Evolutionary conservation across 2,888 invertebrate species (phyloP).

Genomic region (Eupelmus urozonus): DNA sequence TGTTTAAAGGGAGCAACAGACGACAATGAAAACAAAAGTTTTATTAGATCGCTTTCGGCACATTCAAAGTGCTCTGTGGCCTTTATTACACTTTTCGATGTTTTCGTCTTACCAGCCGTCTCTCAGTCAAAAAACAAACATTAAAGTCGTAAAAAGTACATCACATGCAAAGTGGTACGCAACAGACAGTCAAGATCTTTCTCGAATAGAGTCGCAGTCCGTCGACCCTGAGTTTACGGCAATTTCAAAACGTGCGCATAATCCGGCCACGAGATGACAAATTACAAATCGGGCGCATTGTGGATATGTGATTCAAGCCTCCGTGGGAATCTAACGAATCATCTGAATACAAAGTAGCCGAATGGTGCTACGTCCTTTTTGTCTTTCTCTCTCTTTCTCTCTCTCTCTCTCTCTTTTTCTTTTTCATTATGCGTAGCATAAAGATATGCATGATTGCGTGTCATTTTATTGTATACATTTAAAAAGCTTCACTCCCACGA

Average conservation of each 20-base stretch:
- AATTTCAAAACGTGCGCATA: slow-evolving; percentile 31
- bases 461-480: not conserved
- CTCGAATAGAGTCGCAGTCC: not conserved
- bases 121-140: no score
- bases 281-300: not conserved
- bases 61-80: no score
- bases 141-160: no score
- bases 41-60: no score
- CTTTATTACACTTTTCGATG: no score
- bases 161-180: no score
- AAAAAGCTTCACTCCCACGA: slow-evolving; percentile 6
- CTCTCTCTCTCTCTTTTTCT: slow-evolving; percentile 10
- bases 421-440: no score
- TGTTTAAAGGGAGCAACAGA: slow-evolving; percentile 8
- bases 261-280: slow-evolving; percentile 14
- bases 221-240: slow-evolving; percentile 39
- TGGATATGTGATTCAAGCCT: slow-evolving; percentile 11
- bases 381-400: slow-evolving; percentile 1
- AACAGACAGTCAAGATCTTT: no score
- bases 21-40: slow-evolving; percentile 26
- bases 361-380: not conserved
- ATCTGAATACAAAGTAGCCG: slow-evolving; percentile 48
- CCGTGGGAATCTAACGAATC: slow-evolving; percentile 51
- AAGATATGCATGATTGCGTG: slow-evolving; percentile 7
- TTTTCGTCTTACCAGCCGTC: no score